These are phyloP conservation scores for Silvanus unidentatus DNA, from an alignment of 2,888 invertebrate genomes.

Conservation along the genomic window DNA sequence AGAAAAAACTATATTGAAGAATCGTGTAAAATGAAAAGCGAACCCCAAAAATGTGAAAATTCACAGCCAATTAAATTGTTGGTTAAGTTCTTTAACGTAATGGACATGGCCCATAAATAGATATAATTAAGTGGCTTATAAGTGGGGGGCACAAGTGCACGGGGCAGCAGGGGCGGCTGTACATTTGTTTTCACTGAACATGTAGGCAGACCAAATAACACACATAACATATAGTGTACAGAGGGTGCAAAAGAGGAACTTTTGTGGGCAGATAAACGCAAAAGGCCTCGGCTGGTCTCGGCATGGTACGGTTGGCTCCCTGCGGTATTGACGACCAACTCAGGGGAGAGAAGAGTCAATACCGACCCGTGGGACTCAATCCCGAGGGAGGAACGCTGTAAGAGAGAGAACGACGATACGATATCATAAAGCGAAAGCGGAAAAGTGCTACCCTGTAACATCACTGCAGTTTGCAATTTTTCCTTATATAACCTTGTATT, in stretches of 20 bases:
- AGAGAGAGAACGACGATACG: constrained; percentile 9
- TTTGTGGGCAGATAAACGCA: constrained; percentile 38
- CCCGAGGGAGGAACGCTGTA: constrained; percentile 26
- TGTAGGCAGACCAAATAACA: constrained; percentile 39
- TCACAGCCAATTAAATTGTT: no score
- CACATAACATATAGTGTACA: constrained; percentile 7
- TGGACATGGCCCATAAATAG: constrained; percentile 26
- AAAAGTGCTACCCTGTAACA: constrained; percentile 9
- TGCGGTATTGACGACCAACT: constrained; percentile 53
- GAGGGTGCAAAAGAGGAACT: constrained; percentile 18
- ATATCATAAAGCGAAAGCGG: constrained; percentile 12
- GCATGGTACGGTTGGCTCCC: constrained; percentile 43
- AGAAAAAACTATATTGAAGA: no score
- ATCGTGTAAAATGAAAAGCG: no score
- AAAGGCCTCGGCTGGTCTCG: constrained; percentile 37
- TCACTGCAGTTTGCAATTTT: constrained; percentile 5
- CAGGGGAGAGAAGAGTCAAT: constrained; percentile 53
- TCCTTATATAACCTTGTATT: neutral
- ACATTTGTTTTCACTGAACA: constrained; percentile 14
- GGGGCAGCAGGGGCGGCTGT: no score
- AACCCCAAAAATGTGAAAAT: no score
- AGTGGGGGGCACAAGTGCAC: constrained; percentile 5
- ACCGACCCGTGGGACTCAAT: constrained; percentile 49
- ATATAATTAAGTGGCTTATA: constrained; percentile 28
- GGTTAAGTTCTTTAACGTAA: no score